Evolutionary conservation across 2,113 vertebrate species (phyloP).

Genomic region (Callospermophilus lateralis): DNA sequence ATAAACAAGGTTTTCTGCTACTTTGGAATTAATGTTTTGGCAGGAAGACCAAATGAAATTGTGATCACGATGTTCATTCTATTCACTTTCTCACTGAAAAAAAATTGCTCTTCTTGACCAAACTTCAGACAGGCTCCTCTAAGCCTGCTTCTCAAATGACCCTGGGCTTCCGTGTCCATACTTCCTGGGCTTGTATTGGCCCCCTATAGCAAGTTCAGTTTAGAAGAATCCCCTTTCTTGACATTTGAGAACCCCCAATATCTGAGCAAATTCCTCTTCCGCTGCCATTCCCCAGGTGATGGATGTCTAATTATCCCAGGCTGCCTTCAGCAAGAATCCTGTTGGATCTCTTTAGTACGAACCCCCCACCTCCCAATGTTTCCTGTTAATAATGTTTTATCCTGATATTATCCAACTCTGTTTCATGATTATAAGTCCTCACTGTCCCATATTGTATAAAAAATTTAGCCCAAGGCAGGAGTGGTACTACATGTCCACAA

Average conservation of each 20-base stretch:
- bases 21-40: not conserved
- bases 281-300: not conserved
- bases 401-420: fast-evolving
- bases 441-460: not conserved
- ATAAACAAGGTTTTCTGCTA: not conserved
- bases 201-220: not conserved
- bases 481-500: no score
- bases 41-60: not conserved
- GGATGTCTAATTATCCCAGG: not conserved
- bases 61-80: not conserved
- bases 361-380: fast-evolving
- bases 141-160: not conserved
- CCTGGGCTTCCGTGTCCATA: not conserved
- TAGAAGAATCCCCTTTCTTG: not conserved
- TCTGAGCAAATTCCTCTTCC: not conserved
- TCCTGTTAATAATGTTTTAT: not conserved
- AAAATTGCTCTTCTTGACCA: not conserved
- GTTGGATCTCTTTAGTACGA: not conserved
- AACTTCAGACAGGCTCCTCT: not conserved
- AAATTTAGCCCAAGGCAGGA: not conserved
- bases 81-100: not conserved
- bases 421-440: not conserved
- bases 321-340: not conserved
- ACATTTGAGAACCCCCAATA: not conserved
- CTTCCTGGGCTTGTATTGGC: not conserved